Evolutionary conservation across 2,113 vertebrate species (phyloP).

Genomic region (Falcunculus frontatus): DNA sequence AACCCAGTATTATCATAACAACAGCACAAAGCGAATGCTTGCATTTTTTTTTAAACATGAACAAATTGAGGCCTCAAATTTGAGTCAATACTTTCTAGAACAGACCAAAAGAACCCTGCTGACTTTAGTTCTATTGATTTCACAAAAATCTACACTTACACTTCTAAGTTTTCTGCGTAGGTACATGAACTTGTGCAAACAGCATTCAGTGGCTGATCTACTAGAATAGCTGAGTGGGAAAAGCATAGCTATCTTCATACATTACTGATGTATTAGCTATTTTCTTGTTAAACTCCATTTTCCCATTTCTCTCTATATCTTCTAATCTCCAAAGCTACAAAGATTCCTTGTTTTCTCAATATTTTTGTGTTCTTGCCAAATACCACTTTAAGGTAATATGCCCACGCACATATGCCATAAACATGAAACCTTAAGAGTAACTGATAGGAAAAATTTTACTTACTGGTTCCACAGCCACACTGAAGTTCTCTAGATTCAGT

Average conservation of each 20-base stretch:
- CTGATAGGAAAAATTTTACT: neutral
- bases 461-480: neutral
- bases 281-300: neutral
- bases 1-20: neutral
- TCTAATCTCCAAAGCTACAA: neutral
- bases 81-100: neutral
- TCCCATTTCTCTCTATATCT: neutral
- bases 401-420: neutral
- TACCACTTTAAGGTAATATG: neutral
- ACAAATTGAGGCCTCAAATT: neutral
- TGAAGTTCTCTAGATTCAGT: neutral
- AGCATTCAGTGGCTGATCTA: neutral
- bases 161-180: neutral
- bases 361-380: neutral
- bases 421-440: neutral
- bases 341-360: neutral
- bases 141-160: neutral
- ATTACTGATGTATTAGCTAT: neutral
- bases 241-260: neutral
- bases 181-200: neutral
- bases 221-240: neutral
- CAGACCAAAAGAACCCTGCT: neutral
- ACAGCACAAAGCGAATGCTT: neutral
- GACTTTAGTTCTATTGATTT: neutral
- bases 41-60: neutral